Conservation (phyloP, 2,113 vertebrate species). For the Hippocampus mohnikei region DNA sequence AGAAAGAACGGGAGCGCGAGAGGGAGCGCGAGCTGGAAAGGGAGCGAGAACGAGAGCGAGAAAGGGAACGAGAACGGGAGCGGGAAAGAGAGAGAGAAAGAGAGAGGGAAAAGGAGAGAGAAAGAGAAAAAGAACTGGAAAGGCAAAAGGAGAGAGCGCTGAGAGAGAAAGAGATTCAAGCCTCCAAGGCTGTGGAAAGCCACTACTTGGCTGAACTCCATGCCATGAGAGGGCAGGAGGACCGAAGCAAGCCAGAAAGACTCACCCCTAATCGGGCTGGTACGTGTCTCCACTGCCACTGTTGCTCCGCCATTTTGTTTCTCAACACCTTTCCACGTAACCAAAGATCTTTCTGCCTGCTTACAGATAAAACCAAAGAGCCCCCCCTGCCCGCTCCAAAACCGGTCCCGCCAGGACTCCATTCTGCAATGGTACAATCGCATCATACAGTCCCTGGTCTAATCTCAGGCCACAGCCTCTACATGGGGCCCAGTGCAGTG, state of each 20-base stretch:
- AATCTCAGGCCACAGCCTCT: slow-evolving; percentile 81
- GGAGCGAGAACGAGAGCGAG: slow-evolving; percentile 74
- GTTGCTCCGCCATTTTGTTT: not conserved
- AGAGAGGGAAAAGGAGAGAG: slow-evolving; percentile 78
- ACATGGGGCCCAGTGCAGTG: slow-evolving; percentile 75
- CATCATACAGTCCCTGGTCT: slow-evolving; percentile 85
- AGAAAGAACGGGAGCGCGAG: slow-evolving; percentile 78
- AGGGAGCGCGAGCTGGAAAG: slow-evolving; percentile 75
- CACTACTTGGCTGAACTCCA: slow-evolving; percentile 87
- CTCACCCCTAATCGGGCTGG: slow-evolving; percentile 85
- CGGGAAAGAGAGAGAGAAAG: slow-evolving; percentile 76
- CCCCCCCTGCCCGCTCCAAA: slow-evolving; percentile 79
- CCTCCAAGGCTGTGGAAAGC: slow-evolving; percentile 86
- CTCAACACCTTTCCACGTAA: slow-evolving; percentile 1
- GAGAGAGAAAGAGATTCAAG: slow-evolving; percentile 89
- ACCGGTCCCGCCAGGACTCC: slow-evolving; percentile 82
- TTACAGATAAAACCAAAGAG: slow-evolving; percentile 93
- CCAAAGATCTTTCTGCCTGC: not conserved
- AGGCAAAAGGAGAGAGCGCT: slow-evolving; percentile 81
- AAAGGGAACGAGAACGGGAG: slow-evolving; percentile 76
- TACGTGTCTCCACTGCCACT: slow-evolving; percentile 46
- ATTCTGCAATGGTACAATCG: slow-evolving; percentile 68
- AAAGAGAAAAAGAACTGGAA: slow-evolving; percentile 75
- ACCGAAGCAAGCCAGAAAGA: slow-evolving; percentile 84
- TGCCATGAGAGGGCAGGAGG: slow-evolving; percentile 82